Conservation (phyloP, 2,888 invertebrate species). For the Chrysotoxum bicinctum region DNA sequence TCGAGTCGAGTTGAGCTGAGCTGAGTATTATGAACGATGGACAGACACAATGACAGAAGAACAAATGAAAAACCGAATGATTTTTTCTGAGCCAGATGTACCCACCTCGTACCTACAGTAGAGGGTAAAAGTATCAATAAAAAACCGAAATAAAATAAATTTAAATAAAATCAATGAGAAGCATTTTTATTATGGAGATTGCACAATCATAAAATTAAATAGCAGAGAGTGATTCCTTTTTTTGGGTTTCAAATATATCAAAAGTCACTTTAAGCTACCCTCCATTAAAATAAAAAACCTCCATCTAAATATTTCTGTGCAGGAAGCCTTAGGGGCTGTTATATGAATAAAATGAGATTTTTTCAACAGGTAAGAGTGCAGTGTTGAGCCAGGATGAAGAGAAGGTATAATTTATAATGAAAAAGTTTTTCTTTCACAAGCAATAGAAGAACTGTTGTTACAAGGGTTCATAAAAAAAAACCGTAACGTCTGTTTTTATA, state of each 20-base stretch:
- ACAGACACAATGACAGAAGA: slow-evolving; percentile 41
- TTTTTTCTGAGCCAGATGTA: not conserved
- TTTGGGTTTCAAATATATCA: not conserved
- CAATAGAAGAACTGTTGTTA: not conserved
- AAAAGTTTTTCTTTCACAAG: not conserved
- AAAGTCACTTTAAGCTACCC: not conserved
- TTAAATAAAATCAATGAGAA: not conserved
- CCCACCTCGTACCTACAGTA: not conserved
- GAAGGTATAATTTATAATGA: not conserved
- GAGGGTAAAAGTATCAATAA: not conserved
- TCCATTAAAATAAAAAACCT: not conserved
- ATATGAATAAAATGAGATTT: not conserved
- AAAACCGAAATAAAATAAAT: not conserved
- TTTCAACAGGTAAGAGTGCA: not conserved
- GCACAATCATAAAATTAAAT: not conserved
- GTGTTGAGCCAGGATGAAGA: not conserved
- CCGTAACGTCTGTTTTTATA: no score
- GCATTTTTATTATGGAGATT: not conserved
- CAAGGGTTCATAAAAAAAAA: not conserved
- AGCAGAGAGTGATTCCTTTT: not conserved
- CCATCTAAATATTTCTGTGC: not conserved
- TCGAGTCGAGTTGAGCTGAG: not conserved
- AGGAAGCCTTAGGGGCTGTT: not conserved
- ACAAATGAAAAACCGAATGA: slow-evolving; percentile 52
- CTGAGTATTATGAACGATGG: slow-evolving; percentile 9